Base-by-base conservation (phyloP, 2,888 invertebrate species). In the Dendrolimus pini region DNA sequence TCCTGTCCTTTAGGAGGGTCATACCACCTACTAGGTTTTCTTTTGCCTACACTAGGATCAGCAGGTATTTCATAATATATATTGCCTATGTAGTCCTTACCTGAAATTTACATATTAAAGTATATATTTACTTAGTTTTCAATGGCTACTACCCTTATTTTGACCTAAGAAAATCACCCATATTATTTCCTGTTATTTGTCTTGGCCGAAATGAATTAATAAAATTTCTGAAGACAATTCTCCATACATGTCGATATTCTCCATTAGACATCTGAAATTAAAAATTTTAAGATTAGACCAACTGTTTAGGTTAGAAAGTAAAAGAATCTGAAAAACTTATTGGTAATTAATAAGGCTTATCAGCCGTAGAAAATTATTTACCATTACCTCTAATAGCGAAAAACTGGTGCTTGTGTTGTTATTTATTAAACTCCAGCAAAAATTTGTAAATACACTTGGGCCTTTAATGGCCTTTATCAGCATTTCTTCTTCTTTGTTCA, bases 31-130 rank as follows among this genome's bases (percentile, higher is more conserved):
- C 92, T 90, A 0, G 94, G 75, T 64, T 91, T 94, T 55, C 94
- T 91, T 77, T 94, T 94, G 0, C 94, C 94, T 55, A 84, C 73
- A 56, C 93, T 88, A 0, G 94, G 93, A 75, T 94, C 86, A 52
- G 94, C 91, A 42, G 94, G 93, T 62, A 95, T 94, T 85, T 97
- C 96, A 78, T 89, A 97, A 77, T 96, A 97, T 74, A 93, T 93
- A 71, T 96, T 97, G 1, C 97, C 97, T 73, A 94, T 93, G 72
- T 95, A 93, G 84, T 97, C 97, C 69, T 92, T 92, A 0, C 97
- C 97, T 80, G 92, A 14, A 42, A 42, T 18, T 14, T 9, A 41
- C 54, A 8, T 30, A 52, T 12, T 56, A 14, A 47, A 53, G 41
- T 53, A 53, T 59, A 61, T 65, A 65, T 70, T 87, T 65, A 67